Conservation (phyloP, 2,888 invertebrate species). For the Brenthis hecate region DNA sequence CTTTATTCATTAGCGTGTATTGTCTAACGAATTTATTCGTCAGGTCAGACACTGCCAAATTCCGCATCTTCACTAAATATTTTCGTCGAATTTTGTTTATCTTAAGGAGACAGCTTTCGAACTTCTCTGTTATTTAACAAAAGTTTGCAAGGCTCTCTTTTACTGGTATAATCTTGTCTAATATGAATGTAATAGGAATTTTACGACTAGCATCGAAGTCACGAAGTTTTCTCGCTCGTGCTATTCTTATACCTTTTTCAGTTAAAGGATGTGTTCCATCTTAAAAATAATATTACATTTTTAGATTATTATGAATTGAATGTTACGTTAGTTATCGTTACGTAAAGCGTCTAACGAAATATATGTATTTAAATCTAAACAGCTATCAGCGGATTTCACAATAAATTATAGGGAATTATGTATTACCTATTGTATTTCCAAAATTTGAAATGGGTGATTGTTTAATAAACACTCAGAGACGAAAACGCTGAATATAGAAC, state of each 20-base stretch:
- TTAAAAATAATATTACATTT: too few relatives aligned
- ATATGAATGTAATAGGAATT: constrained; percentile 42
- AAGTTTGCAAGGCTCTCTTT: constrained; percentile 52
- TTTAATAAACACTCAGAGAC: too few relatives aligned
- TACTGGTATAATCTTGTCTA: constrained; percentile 46
- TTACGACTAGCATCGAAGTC: constrained; percentile 16
- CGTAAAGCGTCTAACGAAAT: too few relatives aligned
- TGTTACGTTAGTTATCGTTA: too few relatives aligned
- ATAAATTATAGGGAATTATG: not conserved
- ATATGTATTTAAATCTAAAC: too few relatives aligned
- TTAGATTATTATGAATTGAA: too few relatives aligned
- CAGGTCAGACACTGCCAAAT: constrained; percentile 67
- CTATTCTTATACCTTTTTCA: constrained; percentile 6
- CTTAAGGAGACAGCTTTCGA: constrained; percentile 59
- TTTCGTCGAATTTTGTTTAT: constrained; percentile 69
- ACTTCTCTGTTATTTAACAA: constrained; percentile 60
- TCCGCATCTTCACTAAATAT: constrained; percentile 64
- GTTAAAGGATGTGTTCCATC: not conserved
- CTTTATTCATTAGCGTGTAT: constrained; percentile 81
- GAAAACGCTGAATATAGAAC: too few relatives aligned
- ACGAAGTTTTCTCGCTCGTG: not conserved
- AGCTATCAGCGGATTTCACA: not conserved
- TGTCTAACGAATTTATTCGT: constrained; percentile 76
- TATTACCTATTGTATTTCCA: not conserved
- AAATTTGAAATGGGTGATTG: not conserved